These are phyloP conservation scores for Microplitis demolitor DNA, from an alignment of 1,140 invertebrate species.

Conservation along the genomic window DNA sequence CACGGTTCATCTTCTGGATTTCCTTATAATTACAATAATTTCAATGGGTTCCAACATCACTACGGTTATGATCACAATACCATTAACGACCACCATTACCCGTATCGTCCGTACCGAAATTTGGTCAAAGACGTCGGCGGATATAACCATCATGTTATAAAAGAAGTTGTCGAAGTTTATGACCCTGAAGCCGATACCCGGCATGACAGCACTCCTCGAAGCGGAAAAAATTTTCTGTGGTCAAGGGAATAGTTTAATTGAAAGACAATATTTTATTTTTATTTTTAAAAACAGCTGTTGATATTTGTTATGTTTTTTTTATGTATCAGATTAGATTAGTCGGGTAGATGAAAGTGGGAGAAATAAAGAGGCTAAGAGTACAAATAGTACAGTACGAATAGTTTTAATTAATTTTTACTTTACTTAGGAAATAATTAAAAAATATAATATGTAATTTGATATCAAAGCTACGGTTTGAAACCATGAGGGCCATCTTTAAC, in stretches of 20 bases:
- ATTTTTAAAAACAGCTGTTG: neutral
- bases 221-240: constrained; percentile 51
- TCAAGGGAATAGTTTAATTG: constrained; percentile 32
- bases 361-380: no score
- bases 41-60: constrained; percentile 17
- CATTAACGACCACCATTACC: constrained; percentile 32
- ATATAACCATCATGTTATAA: constrained; percentile 52
- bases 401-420: no score
- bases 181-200: constrained; percentile 35
- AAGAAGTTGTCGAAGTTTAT: constrained; percentile 56
- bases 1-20: neutral
- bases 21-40: constrained; percentile 12
- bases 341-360: no score
- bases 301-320: no score
- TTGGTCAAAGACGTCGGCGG: constrained; percentile 35
- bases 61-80: constrained; percentile 19
- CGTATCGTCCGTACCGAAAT: constrained; percentile 30
- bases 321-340: no score
- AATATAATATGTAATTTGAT: no score
- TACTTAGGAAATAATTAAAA: no score
- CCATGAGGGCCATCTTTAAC: neutral
- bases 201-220: constrained; percentile 31
- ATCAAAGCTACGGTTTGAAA: no score
- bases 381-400: no score
- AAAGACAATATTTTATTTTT: neutral